Percentiles rank a stretch among this genome's conserved stretches.
Conservation (phyloP, 2,797 vertebrate species). For the Chanos chanos region DNA sequence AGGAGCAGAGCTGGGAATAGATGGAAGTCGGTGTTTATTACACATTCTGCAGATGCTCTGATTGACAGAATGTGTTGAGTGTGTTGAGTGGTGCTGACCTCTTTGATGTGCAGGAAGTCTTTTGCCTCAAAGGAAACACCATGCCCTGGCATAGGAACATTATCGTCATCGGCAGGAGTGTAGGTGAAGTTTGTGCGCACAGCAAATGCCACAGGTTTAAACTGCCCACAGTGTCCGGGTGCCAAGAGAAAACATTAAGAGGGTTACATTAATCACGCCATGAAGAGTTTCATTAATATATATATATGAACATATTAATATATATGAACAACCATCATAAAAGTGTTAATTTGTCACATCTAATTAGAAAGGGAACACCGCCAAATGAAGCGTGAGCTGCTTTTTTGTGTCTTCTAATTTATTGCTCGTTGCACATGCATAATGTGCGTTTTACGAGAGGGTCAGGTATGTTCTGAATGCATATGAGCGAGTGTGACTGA, state of each 20-base stretch:
- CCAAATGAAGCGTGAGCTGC: too few species aligned
- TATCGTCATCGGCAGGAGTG: constrained; percentile 91
- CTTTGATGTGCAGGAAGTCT: constrained; percentile 98
- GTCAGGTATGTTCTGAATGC: too few species aligned
- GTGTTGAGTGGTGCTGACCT: constrained; percentile 71
- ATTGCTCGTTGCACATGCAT: too few species aligned
- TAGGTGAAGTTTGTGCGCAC: constrained; percentile 98
- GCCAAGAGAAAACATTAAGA: not conserved
- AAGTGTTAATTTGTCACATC: too few species aligned
- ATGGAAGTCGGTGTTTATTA: too few species aligned
- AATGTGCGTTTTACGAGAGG: too few species aligned
- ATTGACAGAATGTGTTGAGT: not conserved
- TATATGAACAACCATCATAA: too few species aligned
- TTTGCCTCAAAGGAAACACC: constrained; percentile 95
- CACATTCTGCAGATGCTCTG: too few species aligned
- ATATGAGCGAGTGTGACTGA: not conserved
- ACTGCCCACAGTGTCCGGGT: constrained; percentile 51
- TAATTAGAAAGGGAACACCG: too few species aligned
- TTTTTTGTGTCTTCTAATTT: too few species aligned
- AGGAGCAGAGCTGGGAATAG: too few species aligned
- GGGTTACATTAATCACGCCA: not conserved
- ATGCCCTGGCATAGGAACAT: constrained; percentile 90
- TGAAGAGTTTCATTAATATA: not conserved
- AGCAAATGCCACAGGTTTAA: constrained; percentile 88
- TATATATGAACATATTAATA: too few species aligned